Conservation (phyloP, 2,797 vertebrate genomes). For the Eleutherodactylus coqui region DNA sequence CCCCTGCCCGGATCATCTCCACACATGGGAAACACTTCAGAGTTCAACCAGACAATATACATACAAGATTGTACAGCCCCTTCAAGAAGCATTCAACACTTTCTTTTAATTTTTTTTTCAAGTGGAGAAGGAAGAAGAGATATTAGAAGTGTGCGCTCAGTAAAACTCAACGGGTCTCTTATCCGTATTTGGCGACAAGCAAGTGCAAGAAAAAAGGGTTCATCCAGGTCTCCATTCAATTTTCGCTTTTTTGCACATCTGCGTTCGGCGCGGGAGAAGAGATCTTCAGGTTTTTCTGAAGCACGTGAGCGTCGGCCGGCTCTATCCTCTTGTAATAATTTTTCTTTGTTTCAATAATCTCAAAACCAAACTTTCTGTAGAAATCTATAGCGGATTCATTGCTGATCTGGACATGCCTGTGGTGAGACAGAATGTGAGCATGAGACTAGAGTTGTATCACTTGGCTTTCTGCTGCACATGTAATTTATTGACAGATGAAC, state of each 20-base stretch:
- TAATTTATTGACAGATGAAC: no score
- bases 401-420: slow-evolving; percentile 99
- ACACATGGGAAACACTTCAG: slow-evolving; percentile 43
- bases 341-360: slow-evolving; percentile 99
- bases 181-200: slow-evolving; percentile 86
- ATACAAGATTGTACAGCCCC: slow-evolving; percentile 74
- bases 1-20: slow-evolving; percentile 42
- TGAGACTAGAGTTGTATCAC: background rate
- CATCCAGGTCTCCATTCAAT: slow-evolving; percentile 82
- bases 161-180: slow-evolving; percentile 74
- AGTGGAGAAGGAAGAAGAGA: slow-evolving; percentile 63
- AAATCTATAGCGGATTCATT: slow-evolving; percentile 99
- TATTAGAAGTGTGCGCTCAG: slow-evolving; percentile 60
- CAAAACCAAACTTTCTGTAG: slow-evolving; percentile 98
- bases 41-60: slow-evolving; percentile 65
- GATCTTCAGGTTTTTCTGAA: slow-evolving; percentile 97
- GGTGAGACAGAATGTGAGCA: background rate
- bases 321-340: slow-evolving; percentile 99
- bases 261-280: slow-evolving; percentile 86
- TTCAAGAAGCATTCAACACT: slow-evolving; percentile 71
- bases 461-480: no score
- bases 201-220: slow-evolving; percentile 80
- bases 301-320: slow-evolving; percentile 96
- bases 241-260: slow-evolving; percentile 93
- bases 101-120: slow-evolving; percentile 64